Conservation (phyloP, 2,113 vertebrate genomes). For the Barnardius zonarius region DNA sequence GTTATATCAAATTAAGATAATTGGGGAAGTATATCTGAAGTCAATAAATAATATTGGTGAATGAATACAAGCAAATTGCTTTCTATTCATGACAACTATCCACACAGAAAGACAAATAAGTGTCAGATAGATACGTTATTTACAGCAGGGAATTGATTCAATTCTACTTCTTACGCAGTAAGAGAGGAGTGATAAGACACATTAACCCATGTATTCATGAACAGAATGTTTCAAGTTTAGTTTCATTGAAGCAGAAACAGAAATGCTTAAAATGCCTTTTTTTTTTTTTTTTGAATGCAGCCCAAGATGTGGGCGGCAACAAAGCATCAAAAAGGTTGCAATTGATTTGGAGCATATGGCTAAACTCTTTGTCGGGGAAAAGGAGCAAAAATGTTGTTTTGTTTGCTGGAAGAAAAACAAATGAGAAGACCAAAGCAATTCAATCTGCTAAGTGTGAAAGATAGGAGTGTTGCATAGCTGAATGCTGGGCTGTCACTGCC, state of each 20-base stretch:
- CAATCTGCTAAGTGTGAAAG: conserved; percentile 51
- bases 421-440: conserved; percentile 46
- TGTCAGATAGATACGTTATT: neutral
- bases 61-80: neutral
- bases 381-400: neutral
- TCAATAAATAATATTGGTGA: neutral
- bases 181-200: neutral
- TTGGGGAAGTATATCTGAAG: neutral
- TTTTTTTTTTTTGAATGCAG: neutral
- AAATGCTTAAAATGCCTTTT: neutral
- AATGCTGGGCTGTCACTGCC: conserved; percentile 17
- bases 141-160: neutral
- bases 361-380: conserved; percentile 52
- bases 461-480: conserved; percentile 33
- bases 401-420: conserved; percentile 55
- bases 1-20: neutral
- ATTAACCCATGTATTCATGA: conserved; percentile 37
- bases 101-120: neutral
- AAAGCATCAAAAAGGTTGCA: conserved; percentile 45
- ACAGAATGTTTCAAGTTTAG: conserved; percentile 44
- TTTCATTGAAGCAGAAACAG: conserved; percentile 17
- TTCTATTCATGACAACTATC: neutral
- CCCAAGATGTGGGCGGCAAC: conserved; percentile 14
- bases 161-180: neutral
- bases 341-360: conserved; percentile 61